A percentile compares a stretch with the other conserved stretches of the same genome.
phyloP scores from a whole-genome alignment of 2,888 invertebrate species.

The Helicoverpa assulta region DNA sequence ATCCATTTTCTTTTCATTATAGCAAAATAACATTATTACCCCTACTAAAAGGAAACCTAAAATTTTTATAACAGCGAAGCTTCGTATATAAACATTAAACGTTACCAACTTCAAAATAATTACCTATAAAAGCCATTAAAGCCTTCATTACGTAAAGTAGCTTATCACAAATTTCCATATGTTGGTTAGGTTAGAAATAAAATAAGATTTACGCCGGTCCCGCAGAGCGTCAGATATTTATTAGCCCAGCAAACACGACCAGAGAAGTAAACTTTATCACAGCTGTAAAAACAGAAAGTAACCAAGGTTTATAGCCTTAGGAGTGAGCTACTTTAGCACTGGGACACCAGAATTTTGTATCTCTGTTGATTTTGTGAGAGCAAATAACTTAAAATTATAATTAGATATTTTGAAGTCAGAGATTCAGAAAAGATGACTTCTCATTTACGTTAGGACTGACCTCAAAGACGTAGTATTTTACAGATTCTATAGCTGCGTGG shows the following conservation, averaged over 20 bases:
- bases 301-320: conserved; percentile 49
- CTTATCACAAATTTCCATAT: conserved; percentile 61
- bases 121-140: conserved; percentile 33
- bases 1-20: too few relatives aligned
- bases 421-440: background rate
- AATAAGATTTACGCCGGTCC: conserved; percentile 62
- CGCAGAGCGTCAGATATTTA: conserved; percentile 65
- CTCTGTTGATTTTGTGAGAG: conserved; percentile 6
- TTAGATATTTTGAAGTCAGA: background rate
- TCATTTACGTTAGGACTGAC: background rate
- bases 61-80: background rate
- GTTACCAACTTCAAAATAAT: conserved; percentile 21
- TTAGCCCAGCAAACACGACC: conserved; percentile 62
- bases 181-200: conserved; percentile 57
- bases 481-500: too few relatives aligned
- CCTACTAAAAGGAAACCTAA: too few relatives aligned
- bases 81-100: background rate
- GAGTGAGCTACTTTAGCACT: conserved; percentile 34
- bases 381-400: background rate
- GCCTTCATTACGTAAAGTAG: conserved; percentile 53
- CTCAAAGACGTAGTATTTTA: background rate
- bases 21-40: too few relatives aligned
- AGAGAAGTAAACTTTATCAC: conserved; percentile 65
- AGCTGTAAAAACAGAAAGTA: conserved; percentile 58
- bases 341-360: conserved; percentile 27